Evolutionary conservation across 1,140 invertebrate species (phyloP), one percentile per base, ranked within the genome.

Genomic region (Bombus cullumanus): DNA sequence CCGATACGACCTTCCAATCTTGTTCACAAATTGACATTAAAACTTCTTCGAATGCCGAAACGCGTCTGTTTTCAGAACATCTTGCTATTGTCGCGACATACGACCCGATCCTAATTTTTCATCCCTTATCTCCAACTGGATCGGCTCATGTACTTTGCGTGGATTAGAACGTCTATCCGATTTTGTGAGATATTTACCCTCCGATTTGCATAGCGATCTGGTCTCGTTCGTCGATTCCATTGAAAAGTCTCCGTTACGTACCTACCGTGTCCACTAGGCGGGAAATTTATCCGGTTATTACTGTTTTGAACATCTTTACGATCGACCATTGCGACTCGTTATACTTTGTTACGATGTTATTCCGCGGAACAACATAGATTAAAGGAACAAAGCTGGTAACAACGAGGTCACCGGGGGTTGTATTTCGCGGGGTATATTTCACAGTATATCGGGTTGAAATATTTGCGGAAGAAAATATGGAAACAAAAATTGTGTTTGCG

Each of bases 1-100:
- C n/a, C 68, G 71, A 47, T 68, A 66, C 86, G 39, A 47, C 76
- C 47, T 71, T 84, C 74, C 87, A 90, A 91, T 93, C 91, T 92
- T 91, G 87, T 91, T 92, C 90, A 89, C 88, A 76, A 83, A 83
- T 85, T 85, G 73, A 88, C 89, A 91, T 92, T 92, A 93, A 92
- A 93, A 92, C 90, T 93, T 92, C 75, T 74, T 79, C 80, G 68
- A 81, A 82, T 43, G 69, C 25, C 28, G 53, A 25, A 34, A n/a
- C 25, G 15, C 78, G 31, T 39, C 41, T 71, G 37, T 83, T 81
- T 73, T 76, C 64, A 28, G 71, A 66, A 76, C 71, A 69, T 85
- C 68, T 41, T 81, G 53, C 53, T 37, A 31, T 39, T 57, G 43
- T 15, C 47, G 47, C 28, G 39, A 69, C 39, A 57, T 25, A 86